Conservation (phyloP, 2,797 vertebrate genomes). For the Echiichthys vipera region DNA sequence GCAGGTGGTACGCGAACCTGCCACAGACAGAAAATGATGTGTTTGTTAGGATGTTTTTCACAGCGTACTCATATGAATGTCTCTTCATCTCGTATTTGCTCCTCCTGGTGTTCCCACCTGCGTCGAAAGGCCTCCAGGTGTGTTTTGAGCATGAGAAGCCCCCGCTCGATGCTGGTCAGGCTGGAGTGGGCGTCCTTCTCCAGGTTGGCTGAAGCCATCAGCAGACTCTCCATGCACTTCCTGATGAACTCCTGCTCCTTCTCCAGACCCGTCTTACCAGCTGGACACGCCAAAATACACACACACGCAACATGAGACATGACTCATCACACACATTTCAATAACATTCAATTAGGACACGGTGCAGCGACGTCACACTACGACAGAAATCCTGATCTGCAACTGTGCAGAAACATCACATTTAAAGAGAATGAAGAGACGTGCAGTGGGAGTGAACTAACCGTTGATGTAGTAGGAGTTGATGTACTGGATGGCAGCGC, state of each 20-base stretch:
- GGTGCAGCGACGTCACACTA: no score
- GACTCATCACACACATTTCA: no score
- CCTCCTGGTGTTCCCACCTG: constrained; percentile 82
- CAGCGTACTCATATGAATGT: neutral
- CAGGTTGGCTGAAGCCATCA: constrained; percentile 96
- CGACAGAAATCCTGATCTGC: no score
- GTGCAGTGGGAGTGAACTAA: constrained; percentile 72
- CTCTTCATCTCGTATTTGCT: neutral
- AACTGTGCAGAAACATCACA: no score
- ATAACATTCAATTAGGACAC: no score
- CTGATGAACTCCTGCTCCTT: constrained; percentile 99
- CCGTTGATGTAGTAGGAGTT: constrained; percentile 99
- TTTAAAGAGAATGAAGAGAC: no score
- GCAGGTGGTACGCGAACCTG: constrained; percentile 98
- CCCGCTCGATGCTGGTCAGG: constrained; percentile 97
- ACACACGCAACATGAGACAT: neutral
- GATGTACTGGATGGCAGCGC: constrained; percentile 99
- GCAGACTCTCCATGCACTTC: constrained; percentile 98
- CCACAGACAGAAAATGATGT: no score
- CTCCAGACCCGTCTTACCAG: constrained; percentile 96
- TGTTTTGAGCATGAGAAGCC: constrained; percentile 97
- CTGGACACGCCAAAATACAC: constrained; percentile 40
- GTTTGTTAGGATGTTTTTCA: no score
- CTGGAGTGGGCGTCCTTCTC: constrained; percentile 95
- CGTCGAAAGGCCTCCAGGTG: constrained; percentile 98